Base-by-base conservation (phyloP, 23 tunicate species). In the Styela clava region DNA sequence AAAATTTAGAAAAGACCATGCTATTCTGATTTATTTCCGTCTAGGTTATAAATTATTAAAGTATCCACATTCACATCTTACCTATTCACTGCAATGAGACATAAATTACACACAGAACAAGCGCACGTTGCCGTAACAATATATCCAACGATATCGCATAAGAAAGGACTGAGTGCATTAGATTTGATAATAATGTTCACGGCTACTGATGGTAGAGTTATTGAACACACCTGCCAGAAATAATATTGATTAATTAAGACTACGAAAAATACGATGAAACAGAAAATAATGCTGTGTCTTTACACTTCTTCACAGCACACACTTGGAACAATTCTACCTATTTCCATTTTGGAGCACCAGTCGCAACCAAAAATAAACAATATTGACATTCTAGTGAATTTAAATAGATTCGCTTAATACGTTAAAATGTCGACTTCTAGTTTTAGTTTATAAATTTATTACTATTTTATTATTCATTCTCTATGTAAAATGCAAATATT, bases 1-100 rank as follows among this genome's bases (percentile, higher is more conserved):
- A n/a, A n/a, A n/a, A n/a, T n/a, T n/a, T n/a, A n/a, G n/a, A n/a
- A n/a, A n/a, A n/a, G n/a, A n/a, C n/a, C n/a, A n/a, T n/a, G n/a
- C n/a, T n/a, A n/a, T n/a, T n/a, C n/a, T n/a, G 5, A 31, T 31
- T 28, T 32, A 18, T 33, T 72, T 72, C 35, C 32, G 25, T 12
- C 31, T 22, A 35, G 22, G 34, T n/a, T 44, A 44, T 44, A 12
- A 44, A 44, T 44, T 44, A 44, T 44, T 44, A 12, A 44, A 44
- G 12, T 44, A 5, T 44, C 12, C n/a, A n/a, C n/a, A n/a, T n/a
- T n/a, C n/a, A n/a, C n/a, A 5, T 44, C 79, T 29, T 31, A 84
- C 95, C 95, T 89, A 80, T 89, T 89, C 1, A 84, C 51, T 1
- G 95, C 88, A n/a, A 89, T 84, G 24, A 79, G 71, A 5, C 88